These are phyloP conservation scores for Apodemia hepburni DNA, from an alignment of 2,888 invertebrate species.

Conservation along the genomic window DNA sequence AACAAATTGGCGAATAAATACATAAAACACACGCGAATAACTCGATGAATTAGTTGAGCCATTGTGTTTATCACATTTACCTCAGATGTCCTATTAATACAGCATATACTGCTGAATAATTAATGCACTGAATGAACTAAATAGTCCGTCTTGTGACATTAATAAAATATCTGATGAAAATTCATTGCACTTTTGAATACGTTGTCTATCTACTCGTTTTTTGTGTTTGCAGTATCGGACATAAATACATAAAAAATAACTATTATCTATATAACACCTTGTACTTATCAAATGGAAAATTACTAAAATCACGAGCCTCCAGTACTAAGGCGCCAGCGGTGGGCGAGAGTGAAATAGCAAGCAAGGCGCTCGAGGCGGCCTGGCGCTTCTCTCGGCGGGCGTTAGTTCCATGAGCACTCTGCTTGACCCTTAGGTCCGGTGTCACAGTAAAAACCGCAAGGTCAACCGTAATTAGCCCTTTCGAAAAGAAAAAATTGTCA, in stretches of 20 bases:
- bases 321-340: slow-evolving; percentile 45
- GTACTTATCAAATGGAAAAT: slow-evolving; percentile 67
- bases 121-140: not conserved
- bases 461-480: no score
- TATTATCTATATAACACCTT: slow-evolving; percentile 49
- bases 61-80: no score
- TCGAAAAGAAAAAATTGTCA: no score
- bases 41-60: no score
- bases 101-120: not conserved
- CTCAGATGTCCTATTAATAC: no score
- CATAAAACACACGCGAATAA: no score
- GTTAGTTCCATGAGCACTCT: slow-evolving; percentile 21
- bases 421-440: no score
- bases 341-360: slow-evolving; percentile 37
- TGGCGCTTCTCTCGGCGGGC: slow-evolving; percentile 30
- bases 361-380: slow-evolving; percentile 62
- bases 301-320: slow-evolving; percentile 70
- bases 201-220: not conserved
- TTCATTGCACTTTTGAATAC: not conserved
- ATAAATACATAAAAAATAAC: slow-evolving; percentile 20
- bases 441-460: no score
- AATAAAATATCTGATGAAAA: not conserved
- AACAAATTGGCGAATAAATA: no score
- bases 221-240: not conserved
- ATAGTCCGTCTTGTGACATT: not conserved